phyloP scores from a whole-genome alignment of 2,797 vertebrate species.

The Neomorphus geoffroyi region DNA sequence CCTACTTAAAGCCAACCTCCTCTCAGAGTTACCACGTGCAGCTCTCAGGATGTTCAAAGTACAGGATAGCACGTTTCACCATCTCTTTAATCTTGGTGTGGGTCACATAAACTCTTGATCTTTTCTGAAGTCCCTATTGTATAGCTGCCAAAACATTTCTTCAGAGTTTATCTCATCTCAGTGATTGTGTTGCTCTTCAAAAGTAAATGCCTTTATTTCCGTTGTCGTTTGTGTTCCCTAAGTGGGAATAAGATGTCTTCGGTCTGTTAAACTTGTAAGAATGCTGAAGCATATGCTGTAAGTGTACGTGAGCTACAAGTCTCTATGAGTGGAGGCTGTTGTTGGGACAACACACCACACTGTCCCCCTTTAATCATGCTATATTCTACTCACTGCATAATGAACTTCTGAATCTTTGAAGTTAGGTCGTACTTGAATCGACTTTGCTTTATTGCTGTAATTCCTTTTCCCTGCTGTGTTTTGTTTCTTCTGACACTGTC shows the following conservation, averaged over 20 bases:
- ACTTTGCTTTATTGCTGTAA: background rate
- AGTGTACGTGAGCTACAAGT: background rate
- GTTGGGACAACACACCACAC: background rate
- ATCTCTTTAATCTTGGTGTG: background rate
- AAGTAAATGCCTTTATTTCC: slow-evolving; percentile 26
- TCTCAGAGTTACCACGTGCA: background rate
- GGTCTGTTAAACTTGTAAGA: slow-evolving; percentile 9
- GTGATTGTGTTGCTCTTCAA: background rate
- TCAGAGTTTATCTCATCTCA: background rate
- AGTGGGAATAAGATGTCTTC: slow-evolving; percentile 7
- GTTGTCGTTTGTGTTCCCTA: background rate
- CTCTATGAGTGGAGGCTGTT: slow-evolving; percentile 12
- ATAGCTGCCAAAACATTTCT: slow-evolving; percentile 22
- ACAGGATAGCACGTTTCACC: background rate
- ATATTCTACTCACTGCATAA: background rate
- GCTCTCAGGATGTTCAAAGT: background rate
- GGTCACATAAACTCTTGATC: background rate
- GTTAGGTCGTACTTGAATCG: background rate
- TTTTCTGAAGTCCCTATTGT: background rate
- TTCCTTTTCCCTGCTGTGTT: background rate
- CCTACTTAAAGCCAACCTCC: background rate
- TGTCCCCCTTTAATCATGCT: background rate
- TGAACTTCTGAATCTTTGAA: slow-evolving; percentile 23
- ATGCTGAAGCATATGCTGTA: background rate
- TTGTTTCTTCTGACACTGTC: background rate